Evolutionary conservation across 2,888 invertebrate species (phyloP).

Genomic region (Torymus auratus): DNA sequence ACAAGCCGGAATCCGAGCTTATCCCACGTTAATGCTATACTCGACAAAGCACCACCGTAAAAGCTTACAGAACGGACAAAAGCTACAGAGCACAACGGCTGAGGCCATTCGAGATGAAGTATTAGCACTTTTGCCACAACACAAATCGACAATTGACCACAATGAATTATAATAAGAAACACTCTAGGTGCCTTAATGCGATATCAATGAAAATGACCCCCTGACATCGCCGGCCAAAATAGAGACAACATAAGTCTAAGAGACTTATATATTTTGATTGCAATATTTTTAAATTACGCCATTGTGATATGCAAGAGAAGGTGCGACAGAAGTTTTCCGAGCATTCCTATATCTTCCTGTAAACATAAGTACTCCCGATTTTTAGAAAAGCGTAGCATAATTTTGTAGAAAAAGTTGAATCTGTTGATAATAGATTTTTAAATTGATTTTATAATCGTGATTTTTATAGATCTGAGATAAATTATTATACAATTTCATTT

Average conservation of each 20-base stretch:
- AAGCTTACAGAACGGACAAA: slow-evolving; percentile 61
- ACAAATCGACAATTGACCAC: slow-evolving; percentile 15
- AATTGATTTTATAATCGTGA: too few relatives aligned
- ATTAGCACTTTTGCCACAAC: slow-evolving; percentile 9
- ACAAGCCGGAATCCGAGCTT: slow-evolving; percentile 80
- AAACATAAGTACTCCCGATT: background rate
- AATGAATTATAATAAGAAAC: slow-evolving; percentile 55
- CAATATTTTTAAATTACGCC: slow-evolving; percentile 35
- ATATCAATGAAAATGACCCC: slow-evolving; percentile 10
- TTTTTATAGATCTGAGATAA: too few relatives aligned
- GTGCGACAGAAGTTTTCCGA: slow-evolving; percentile 7
- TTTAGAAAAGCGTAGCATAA: too few relatives aligned
- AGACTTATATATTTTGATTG: background rate
- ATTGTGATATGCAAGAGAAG: slow-evolving; percentile 45
- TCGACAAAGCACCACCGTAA: slow-evolving; percentile 78
- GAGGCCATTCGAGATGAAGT: slow-evolving; percentile 57
- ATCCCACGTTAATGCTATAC: slow-evolving; percentile 84
- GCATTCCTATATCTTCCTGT: slow-evolving; percentile 17
- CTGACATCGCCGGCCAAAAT: slow-evolving; percentile 14
- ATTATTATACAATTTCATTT: too few relatives aligned
- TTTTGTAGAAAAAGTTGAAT: too few relatives aligned
- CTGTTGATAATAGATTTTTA: too few relatives aligned
- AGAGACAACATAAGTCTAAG: background rate
- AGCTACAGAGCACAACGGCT: slow-evolving; percentile 61
- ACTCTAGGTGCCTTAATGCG: slow-evolving; percentile 49